Evolutionary conservation across 2,888 invertebrate genomes (phyloP).

Genomic region (Andrena marginata): DNA sequence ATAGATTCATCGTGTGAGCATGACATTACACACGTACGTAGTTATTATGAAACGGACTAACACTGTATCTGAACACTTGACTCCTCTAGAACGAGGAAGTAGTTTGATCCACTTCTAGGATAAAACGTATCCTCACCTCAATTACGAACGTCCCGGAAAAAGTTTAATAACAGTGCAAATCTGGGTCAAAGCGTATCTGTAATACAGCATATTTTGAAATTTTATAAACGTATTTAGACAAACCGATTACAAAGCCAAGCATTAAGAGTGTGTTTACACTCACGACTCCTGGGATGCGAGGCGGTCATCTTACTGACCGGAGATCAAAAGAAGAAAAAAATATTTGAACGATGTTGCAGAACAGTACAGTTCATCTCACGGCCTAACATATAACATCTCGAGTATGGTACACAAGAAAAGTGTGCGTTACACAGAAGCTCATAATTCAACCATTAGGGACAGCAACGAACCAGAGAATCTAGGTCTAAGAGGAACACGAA

Average conservation of each 20-base stretch:
- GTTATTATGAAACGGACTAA: not conserved
- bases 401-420: too few relatives aligned
- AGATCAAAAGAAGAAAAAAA: not conserved
- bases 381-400: too few relatives aligned
- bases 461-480: not conserved
- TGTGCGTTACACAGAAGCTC: too few relatives aligned
- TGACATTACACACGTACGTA: not conserved
- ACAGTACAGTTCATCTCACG: not conserved
- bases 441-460: not conserved
- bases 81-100: conserved; percentile 14
- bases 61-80: not conserved
- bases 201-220: too few relatives aligned
- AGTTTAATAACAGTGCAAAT: not conserved
- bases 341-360: not conserved
- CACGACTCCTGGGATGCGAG: too few relatives aligned
- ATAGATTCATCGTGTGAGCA: not conserved
- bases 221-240: too few relatives aligned
- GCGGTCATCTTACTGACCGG: too few relatives aligned
- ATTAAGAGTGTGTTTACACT: too few relatives aligned
- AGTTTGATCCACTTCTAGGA: conserved; percentile 23
- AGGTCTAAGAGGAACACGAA: conserved; percentile 15
- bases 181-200: not conserved
- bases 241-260: too few relatives aligned
- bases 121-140: not conserved
- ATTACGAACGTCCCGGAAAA: not conserved